These are phyloP conservation scores for Pangasianodon gigas DNA, from an alignment of 2,113 vertebrate species.

Conservation along the genomic window DNA sequence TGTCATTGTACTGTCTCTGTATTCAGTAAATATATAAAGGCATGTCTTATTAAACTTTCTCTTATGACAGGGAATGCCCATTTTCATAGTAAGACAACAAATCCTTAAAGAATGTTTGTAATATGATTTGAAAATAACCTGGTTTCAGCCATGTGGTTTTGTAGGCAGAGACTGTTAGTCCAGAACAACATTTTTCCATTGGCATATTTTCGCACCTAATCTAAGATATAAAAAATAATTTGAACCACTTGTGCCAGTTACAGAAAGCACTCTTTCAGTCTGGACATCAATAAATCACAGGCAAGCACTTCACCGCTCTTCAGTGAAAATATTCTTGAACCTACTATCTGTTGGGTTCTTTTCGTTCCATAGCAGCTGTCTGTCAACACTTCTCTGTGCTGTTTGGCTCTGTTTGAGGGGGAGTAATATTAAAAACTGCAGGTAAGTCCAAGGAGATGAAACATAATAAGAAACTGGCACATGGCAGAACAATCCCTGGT, in stretches of 20 bases:
- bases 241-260: conserved; percentile 10
- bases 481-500: conserved; percentile 65
- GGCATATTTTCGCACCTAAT: conserved; percentile 34
- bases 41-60: conserved; percentile 64
- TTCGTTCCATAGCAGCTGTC: conserved; percentile 34
- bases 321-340: conserved; percentile 12
- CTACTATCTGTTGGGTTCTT: conserved; percentile 5
- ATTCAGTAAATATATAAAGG: conserved; percentile 67
- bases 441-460: conserved; percentile 54
- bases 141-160: conserved; percentile 55
- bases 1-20: conserved; percentile 56
- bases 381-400: conserved; percentile 42
- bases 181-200: conserved; percentile 42
- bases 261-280: conserved; percentile 39
- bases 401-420: conserved; percentile 42
- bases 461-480: conserved; percentile 70
- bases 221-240: conserved; percentile 22
- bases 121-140: conserved; percentile 54
- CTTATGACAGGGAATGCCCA: conserved; percentile 69
- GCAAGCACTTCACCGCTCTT: neutral
- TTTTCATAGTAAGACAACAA: conserved; percentile 70
- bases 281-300: conserved; percentile 3
- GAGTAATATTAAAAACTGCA: conserved; percentile 41
- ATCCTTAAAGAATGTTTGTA: conserved; percentile 64
- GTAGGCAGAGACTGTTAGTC: conserved; percentile 29